Conservation (phyloP, 2,113 vertebrate genomes). For the Microtus pennsylvanicus region DNA sequence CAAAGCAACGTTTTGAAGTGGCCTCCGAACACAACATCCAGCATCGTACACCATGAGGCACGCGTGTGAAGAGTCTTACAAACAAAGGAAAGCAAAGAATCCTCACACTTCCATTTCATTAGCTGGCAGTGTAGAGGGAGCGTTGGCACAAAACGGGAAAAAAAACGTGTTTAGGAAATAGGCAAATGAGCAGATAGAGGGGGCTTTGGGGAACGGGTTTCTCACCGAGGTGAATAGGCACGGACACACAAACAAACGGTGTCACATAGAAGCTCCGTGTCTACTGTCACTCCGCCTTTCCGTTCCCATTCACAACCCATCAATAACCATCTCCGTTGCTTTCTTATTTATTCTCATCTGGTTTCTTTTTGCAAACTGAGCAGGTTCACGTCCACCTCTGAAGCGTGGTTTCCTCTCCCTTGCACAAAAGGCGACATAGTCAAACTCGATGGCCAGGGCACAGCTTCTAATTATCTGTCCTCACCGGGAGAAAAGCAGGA, state of each 20-base stretch:
- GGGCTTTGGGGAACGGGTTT: background rate
- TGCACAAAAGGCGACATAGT: background rate
- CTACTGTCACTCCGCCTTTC: background rate
- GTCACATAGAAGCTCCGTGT: background rate
- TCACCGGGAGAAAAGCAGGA: conserved; percentile 2
- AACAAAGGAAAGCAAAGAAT: background rate
- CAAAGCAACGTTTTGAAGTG: background rate
- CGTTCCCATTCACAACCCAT: background rate
- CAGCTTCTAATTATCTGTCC: conserved; percentile 47
- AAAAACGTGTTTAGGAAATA: background rate
- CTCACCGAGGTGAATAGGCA: background rate
- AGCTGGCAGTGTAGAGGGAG: background rate
- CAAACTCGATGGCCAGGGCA: background rate
- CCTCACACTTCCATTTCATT: background rate
- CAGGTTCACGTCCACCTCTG: background rate
- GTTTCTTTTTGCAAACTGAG: conserved; percentile 43
- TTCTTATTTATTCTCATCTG: conserved; percentile 14
- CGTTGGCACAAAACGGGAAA: background rate
- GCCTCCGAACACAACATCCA: background rate
- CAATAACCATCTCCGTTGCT: background rate
- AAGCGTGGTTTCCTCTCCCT: conserved; percentile 4
- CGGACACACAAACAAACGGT: background rate
- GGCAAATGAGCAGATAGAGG: background rate
- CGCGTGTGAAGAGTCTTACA: background rate
- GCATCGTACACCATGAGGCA: background rate